phyloP scores from a whole-genome alignment of 2,113 vertebrate genomes.

The Bungarus multicinctus region DNA sequence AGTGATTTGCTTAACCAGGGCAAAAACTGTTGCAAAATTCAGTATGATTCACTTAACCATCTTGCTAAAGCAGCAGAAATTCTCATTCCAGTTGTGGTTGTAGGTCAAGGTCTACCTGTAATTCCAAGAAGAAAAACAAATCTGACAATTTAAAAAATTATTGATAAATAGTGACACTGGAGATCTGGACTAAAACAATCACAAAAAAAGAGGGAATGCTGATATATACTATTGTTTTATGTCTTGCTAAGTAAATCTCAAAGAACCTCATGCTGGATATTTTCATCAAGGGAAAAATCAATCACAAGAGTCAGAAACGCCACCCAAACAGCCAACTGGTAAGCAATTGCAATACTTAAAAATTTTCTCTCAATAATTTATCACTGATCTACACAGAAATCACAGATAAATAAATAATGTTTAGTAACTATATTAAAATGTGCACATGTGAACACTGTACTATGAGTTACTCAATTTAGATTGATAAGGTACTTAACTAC shows the following conservation, averaged over 20 bases:
- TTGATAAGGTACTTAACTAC: not conserved
- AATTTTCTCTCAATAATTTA: not conserved
- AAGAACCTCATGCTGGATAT: conserved; percentile 77
- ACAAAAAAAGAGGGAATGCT: not conserved
- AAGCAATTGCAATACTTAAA: conserved; percentile 38
- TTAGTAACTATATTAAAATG: not conserved
- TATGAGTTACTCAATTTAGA: not conserved
- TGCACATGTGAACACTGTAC: not conserved
- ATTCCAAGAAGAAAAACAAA: not conserved
- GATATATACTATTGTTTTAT: conserved; percentile 1
- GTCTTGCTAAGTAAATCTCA: conserved; percentile 56
- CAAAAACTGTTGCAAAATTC: not conserved
- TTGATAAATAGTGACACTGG: not conserved
- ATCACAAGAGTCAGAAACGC: conserved; percentile 56
- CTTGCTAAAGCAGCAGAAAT: not conserved
- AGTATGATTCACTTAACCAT: not conserved
- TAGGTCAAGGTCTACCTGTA: not conserved
- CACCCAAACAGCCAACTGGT: conserved; percentile 75
- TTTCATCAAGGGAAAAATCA: conserved; percentile 74
- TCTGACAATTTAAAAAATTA: not conserved
- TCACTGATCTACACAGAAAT: not conserved
- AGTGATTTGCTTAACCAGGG: not conserved
- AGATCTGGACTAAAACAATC: not conserved
- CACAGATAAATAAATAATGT: not conserved
- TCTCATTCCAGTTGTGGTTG: not conserved